Conservation (phyloP, 1,140 invertebrate species). For the Zaprionus davidi region DNA sequence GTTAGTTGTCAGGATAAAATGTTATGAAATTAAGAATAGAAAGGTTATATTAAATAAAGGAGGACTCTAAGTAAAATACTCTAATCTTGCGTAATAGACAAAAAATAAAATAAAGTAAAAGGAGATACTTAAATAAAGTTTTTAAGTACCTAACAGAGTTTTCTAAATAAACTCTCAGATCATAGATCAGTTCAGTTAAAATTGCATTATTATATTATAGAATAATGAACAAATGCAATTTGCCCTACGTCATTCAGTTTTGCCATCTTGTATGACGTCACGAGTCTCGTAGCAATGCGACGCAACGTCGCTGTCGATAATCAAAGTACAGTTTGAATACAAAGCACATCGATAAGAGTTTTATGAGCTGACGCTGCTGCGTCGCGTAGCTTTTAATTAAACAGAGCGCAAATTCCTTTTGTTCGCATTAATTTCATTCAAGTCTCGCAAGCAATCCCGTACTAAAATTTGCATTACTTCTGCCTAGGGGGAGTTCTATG, state of each 20-base stretch:
- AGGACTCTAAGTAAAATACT: too few relatives aligned
- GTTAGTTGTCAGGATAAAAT: too few relatives aligned
- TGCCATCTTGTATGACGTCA: slow-evolving; percentile 34
- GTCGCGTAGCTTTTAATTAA: slow-evolving; percentile 42
- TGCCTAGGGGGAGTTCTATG: neutral
- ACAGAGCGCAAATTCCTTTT: slow-evolving; percentile 22
- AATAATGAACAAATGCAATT: slow-evolving; percentile 14
- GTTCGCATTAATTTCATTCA: neutral
- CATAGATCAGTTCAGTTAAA: too few relatives aligned
- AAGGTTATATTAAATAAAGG: too few relatives aligned
- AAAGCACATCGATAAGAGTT: slow-evolving; percentile 40
- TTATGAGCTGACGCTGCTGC: slow-evolving; percentile 39
- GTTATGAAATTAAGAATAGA: too few relatives aligned
- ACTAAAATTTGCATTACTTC: slow-evolving; percentile 53
- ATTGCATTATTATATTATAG: neutral
- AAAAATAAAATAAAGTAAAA: too few relatives aligned
- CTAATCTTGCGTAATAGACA: too few relatives aligned
- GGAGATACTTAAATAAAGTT: too few relatives aligned
- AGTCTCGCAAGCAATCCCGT: slow-evolving; percentile 36
- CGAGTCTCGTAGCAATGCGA: slow-evolving; percentile 11
- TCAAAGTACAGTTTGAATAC: slow-evolving; percentile 38
- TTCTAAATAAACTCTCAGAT: too few relatives aligned
- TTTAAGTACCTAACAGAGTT: too few relatives aligned
- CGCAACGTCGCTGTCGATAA: slow-evolving; percentile 19
- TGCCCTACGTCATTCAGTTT: slow-evolving; percentile 11